Evolutionary conservation across 2,113 vertebrate genomes (phyloP), one percentile per base, ranked within the genome.

Genomic region (Paraplagusia blochii): DNA sequence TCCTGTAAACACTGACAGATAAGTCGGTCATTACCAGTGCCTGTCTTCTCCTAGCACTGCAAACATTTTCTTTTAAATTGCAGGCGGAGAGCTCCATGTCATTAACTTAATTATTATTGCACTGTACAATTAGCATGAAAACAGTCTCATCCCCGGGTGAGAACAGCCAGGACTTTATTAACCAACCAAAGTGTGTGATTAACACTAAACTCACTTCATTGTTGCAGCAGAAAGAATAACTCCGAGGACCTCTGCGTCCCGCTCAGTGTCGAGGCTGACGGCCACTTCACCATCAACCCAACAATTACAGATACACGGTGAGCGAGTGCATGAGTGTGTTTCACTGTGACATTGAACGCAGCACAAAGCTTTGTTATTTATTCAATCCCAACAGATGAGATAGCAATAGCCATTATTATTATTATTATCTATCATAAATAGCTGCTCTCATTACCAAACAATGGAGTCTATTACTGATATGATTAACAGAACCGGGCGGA

Each of bases 401-500:
- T 57, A 63, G 65, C 83, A 83, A 83, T 85, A 81, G 75, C 66
- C 53, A 7, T 72, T 78, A 76, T 82, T 82, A 76, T 81, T 83
- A 74, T 81, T 83, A 74, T 71, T 84, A 62, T 52, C 72, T 52
- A 73, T 80, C 69, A 79, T 67, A 77, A 82, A 84, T 55, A 76
- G 81, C 61, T 63, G 46, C 73, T 69, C 82, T 83, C 72, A 81
- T 82, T 87, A 87, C 81, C 79, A 82, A 69, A 88, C 80, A 87
- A 87, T 88, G 77, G 78, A 74, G 58, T 74, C 69, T 76, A 81
- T 83, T 81, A 80, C 62, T 78, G 78, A 83, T 87, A 85, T 88
- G 49, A 80, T 85, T 78, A 82, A 79, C 58, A 78, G 70, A 79
- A 73, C 49, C 52, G 67, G 70, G 66, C 69, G 60, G 42, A 7